Evolutionary conservation across 2,888 invertebrate species (phyloP).

Genomic region (Lithophane leautieri): DNA sequence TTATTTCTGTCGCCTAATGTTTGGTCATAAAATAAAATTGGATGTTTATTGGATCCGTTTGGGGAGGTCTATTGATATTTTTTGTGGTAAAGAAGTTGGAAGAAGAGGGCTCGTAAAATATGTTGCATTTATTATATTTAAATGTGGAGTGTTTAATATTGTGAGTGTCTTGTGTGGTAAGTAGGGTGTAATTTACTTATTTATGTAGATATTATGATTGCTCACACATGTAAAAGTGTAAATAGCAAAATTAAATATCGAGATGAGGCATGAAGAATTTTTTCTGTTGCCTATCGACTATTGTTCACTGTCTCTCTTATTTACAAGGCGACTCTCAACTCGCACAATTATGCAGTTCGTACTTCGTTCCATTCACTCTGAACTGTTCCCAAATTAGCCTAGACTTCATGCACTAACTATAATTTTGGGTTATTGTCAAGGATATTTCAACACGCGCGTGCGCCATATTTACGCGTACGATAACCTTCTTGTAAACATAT

Average conservation of each 20-base stretch:
- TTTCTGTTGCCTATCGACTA: background rate
- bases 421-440: constrained; percentile 65
- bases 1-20: constrained; percentile 61
- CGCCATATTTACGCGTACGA: constrained; percentile 60
- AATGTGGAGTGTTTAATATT: constrained; percentile 16
- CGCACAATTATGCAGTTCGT: background rate
- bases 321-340: background rate
- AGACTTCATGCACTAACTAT: constrained; percentile 30
- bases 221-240: background rate
- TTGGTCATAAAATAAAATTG: constrained; percentile 66
- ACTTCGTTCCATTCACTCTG: constrained; percentile 19
- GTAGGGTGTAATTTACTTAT: constrained; percentile 30
- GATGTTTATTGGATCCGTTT: constrained; percentile 65
- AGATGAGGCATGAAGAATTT: background rate
- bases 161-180: constrained; percentile 14
- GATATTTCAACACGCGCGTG: constrained; percentile 52
- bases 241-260: background rate
- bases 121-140: constrained; percentile 36
- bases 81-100: constrained; percentile 33
- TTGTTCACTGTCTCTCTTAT: background rate
- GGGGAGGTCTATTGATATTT: constrained; percentile 40
- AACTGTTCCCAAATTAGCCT: constrained; percentile 35
- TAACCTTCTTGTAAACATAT: constrained; percentile 70
- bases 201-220: constrained; percentile 10
- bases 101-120: constrained; percentile 4